These are phyloP conservation scores for Anoplophora glabripennis DNA, from an alignment of 1,140 invertebrate species.

Conservation along the genomic window DNA sequence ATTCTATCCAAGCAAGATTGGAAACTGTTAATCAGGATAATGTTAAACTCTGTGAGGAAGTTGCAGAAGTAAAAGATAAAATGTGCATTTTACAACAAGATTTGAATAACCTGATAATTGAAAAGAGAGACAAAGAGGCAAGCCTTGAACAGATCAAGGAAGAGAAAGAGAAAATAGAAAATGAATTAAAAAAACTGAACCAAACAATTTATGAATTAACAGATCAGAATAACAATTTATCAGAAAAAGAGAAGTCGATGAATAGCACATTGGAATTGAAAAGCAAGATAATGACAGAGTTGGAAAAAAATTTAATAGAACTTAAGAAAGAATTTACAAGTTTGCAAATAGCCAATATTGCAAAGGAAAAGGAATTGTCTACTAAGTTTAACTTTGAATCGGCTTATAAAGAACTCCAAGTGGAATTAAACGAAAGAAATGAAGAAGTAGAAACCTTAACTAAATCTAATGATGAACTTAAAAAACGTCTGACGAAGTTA, in stretches of 20 bases:
- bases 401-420: conserved; percentile 2
- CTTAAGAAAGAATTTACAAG: too few relatives aligned
- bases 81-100: not conserved
- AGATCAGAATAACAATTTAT: too few relatives aligned
- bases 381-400: conserved; percentile 9
- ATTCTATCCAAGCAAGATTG: not conserved
- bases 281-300: too few relatives aligned
- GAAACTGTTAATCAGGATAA: conserved; percentile 9
- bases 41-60: not conserved
- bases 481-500: too few relatives aligned
- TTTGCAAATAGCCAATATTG: too few relatives aligned
- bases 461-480: too few relatives aligned
- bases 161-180: conserved; percentile 1
- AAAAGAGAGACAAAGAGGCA: not conserved
- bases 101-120: not conserved
- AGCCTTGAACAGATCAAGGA: conserved; percentile 1
- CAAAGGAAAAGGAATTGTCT: not conserved
- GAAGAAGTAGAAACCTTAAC: not conserved
- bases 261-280: too few relatives aligned
- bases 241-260: too few relatives aligned
- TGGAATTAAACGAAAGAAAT: conserved; percentile 1
- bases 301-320: too few relatives aligned
- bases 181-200: not conserved
- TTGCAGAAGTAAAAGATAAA: not conserved
- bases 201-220: not conserved